These are phyloP conservation scores for Antitype chi DNA, from an alignment of 2,888 invertebrate species.

Conservation along the genomic window DNA sequence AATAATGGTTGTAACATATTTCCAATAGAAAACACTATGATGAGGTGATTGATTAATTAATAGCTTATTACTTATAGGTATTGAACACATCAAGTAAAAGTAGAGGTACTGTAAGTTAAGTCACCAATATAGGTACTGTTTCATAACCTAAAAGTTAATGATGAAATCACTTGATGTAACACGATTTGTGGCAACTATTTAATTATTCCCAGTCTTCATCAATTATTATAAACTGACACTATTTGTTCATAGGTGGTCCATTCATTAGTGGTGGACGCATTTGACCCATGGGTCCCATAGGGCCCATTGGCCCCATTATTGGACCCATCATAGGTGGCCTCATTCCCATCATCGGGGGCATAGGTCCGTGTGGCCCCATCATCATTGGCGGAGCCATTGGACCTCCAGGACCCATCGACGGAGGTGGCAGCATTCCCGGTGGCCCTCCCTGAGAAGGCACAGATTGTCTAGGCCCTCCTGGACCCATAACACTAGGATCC, in stretches of 20 bases:
- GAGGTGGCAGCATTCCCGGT: constrained; percentile 91
- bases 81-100: not conserved
- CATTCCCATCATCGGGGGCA: constrained; percentile 94
- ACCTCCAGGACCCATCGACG: constrained; percentile 92
- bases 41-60: not conserved
- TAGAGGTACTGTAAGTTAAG: not conserved
- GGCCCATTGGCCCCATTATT: constrained; percentile 90
- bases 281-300: constrained; percentile 93
- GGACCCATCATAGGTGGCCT: constrained; percentile 93
- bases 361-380: constrained; percentile 95
- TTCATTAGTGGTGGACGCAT: constrained; percentile 94
- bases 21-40: not conserved
- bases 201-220: constrained; percentile 45
- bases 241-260: constrained; percentile 92
- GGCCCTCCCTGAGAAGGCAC: constrained; percentile 91
- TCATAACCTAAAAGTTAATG: constrained; percentile 59
- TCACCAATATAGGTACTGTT: constrained; percentile 10
- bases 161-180: constrained; percentile 22
- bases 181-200: constrained; percentile 50
- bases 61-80: not conserved
- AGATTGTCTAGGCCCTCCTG: constrained; percentile 88
- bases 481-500: constrained; percentile 92
- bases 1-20: not conserved
- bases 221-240: constrained; percentile 62
- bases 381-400: constrained; percentile 94